Evolutionary conservation across 2,888 invertebrate genomes (phyloP), one percentile per base, ranked within the genome.

Genomic region (Dysmachus trigonus): DNA sequence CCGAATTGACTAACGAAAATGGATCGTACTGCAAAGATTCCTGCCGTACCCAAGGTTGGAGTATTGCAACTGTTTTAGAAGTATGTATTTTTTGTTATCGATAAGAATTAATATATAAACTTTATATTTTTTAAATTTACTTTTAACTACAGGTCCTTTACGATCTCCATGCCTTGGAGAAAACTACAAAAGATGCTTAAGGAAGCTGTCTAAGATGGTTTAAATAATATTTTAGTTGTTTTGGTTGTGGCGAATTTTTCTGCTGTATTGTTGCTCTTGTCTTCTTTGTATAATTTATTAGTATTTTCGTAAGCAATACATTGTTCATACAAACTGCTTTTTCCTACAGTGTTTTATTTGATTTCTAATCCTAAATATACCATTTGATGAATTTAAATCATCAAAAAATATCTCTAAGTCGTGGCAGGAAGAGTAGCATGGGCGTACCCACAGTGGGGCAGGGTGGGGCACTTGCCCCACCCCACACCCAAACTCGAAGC

Each of bases 21-120:
- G 99, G 99, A 88, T 93, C 94, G 38, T 94, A 93, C 90, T 99
- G 99, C 91, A 91, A 92, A 35, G 96, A 96, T 91, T 98, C 98
- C 88, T 99, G 98, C 91, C 94, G 96, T 89, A 96, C 98, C 79
- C 99, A 99, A 93, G 99, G 99, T 1, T 99, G 99, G 99, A 98
- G 98, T 92, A 95, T 97, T 90, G 96, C 95, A 83, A 94, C 96
- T 87, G 93, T 98, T 88, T 93, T 99, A 88, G 99, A 99, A 94
- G 98, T 96, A 62, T 10, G 62, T 10, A 10, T 27, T 62, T 62
- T 22, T 62, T 8, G 27, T 8, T 62, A 1, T 18, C 2, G 92
- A 33, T 7, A 22, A 33, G 22, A 74, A n/a, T n/a, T n/a, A 30
- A 18, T 4, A 27, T 10, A 1, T 41, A 15, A n/a, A n/a, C n/a